Base-by-base conservation (phyloP, 2,888 invertebrate genomes). In the Cephus pygmeus region DNA sequence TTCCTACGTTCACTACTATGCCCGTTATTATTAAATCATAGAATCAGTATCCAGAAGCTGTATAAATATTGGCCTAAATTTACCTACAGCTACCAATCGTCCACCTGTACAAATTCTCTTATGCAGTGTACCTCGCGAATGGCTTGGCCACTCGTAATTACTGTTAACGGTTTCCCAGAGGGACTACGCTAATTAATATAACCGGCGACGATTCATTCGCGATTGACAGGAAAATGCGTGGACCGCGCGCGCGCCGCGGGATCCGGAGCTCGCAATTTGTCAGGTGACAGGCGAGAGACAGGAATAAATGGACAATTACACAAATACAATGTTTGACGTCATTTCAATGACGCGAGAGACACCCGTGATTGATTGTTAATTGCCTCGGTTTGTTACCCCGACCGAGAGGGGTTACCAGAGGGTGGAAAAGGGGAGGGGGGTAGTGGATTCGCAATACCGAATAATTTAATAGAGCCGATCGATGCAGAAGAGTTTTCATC, bases 261-360 rank as follows among this genome's bases (percentile, higher is more conserved):
- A 71, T 79, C 78, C 81, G 83, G 80, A 79, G 82, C 81, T 86
- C 83, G 87, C 90, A 90, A 90, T 91, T 90, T 90, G 91, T 90
- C 90, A 89, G 90, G 89, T 90, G 90, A 90, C 90, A 89, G 88
- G 86, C 89, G 88, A 88, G 88, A 88, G 89, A 88, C 89, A 88
- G 90, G 89, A 91, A 91, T 91, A 91, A 91, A 91, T 91, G 91
- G 91, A 90, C 91, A 91, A 91, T 91, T 91, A 91, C 91, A 90
- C 90, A 90, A 90, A 90, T 89, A 90, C 91, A 91, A 91, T 90
- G 90, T 91, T 91, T 90, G 90, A 91, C 90, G 90, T 90, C 90
- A 90, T 90, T 90, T 91, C 90, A 91, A 91, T 91, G 91, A 90
- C 89, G 90, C 90, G 88, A 89, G 90, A 89, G 90, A 89, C 89